Evolutionary conservation across 2,797 vertebrate genomes (phyloP), one percentile per base, ranked within the genome.

Genomic region (Chanos chanos): DNA sequence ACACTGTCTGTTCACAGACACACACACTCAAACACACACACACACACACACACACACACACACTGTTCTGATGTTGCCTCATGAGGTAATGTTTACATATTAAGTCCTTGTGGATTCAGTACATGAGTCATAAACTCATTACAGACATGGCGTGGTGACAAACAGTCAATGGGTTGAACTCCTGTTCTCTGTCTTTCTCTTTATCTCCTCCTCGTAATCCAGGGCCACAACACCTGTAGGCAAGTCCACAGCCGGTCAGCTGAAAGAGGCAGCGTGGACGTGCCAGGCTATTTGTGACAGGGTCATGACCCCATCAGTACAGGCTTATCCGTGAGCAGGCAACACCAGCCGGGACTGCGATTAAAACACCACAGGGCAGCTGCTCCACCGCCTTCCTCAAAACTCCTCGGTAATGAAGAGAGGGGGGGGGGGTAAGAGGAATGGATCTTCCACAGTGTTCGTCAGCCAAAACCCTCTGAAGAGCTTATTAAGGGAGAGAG

Each of bases 361-460:
- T 66, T 70, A 66, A 22, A 50, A 37, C n/a, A 56, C 55, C 59
- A 54, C 60, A 45, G 66, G 56, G 22, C 25, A 34, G n/a, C n/a
- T n/a, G n/a, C n/a, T n/a, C 18, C 22, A 19, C 30, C 47, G 19
- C 21, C 40, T 48, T 36, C 22, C 33, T 9, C 45, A 41, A 52
- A 52, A 37, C 59, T n/a, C n/a, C n/a, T n/a, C n/a, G n/a, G n/a
- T n/a, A 39, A 30, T 37, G 44, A 34, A 41, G 30, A 31, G 19
- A 61, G 45, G 41, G 31, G 5, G 2, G 56, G 56, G 4, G 19
- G 7, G 16, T 21, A 15, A 56, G 56, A 30, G 53, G 39, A 6
- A 28, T 6, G 5, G 15, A n/a, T n/a, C n/a, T n/a, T n/a, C n/a
- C n/a, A n/a, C n/a, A n/a, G n/a, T n/a, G n/a, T n/a, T n/a, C n/a